Evolutionary conservation across 2,888 invertebrate species (phyloP), one percentile per base, ranked within the genome.

Genomic region (Rhamphomyia laevipes): DNA sequence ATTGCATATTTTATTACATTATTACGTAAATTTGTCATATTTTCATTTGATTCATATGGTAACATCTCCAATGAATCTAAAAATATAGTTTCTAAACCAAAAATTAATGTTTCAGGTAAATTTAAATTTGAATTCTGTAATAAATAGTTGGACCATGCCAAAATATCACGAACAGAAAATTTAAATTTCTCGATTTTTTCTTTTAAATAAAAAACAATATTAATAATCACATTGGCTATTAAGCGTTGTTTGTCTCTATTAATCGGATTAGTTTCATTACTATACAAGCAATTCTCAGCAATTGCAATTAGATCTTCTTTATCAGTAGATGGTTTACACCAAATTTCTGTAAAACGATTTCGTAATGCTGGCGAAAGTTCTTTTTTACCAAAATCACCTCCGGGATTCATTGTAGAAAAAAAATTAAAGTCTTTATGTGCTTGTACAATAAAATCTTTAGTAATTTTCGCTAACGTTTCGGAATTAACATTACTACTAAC

Each of bases 381-480:
- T 66, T 99, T 99, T 67, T 99, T 99, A 4, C 99, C 99, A 66
- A 90, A 99, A 74, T 99, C 99, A 1, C 97, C 97, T 12, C 97
- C 96, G 9, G 99, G 99, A 74, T 99, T 99, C 99, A 99, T 99
- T 0, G 99, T 99, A 2, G 92, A 94, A 50, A 97, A 78, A 61
- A 99, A 89, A 59, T 88, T 83, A 65, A 99, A 99, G 11, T 80
- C 77, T 7, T 78, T 66, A 49, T 87, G 86, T 0, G 81, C 77
- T 40, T 85, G 76, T 4, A 84, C 73, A 30, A 80, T 74, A 45
- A 77, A 74, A 27, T 78, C 76, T 52, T 67, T 63, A 5, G 63
- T 58, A 3, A 63, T 58, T 33, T 63, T 61, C 1, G 45, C 27
- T 2, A 54, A 47, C 0, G 52, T 37, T 2, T 59, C 59, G 11